Evolutionary conservation across 2,113 vertebrate species (phyloP).

Genomic region (Odontesthes bonariensis): DNA sequence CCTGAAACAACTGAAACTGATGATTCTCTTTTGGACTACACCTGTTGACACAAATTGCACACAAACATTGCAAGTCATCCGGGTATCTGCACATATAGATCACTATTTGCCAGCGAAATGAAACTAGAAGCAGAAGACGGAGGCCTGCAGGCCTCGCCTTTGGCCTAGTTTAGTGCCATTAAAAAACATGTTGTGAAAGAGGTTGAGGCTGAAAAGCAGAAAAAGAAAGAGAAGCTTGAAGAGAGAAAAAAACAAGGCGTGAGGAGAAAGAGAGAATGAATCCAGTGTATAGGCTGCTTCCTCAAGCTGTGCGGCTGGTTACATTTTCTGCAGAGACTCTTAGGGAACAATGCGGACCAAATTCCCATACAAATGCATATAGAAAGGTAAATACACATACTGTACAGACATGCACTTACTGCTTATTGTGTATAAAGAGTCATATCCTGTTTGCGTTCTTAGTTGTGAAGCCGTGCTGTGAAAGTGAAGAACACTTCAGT

Average conservation of each 20-base stretch:
- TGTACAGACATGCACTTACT: not conserved
- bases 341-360: constrained; percentile 13
- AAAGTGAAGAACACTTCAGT: constrained; percentile 1
- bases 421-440: constrained; percentile 1
- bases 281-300: not conserved
- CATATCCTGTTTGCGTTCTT: constrained; percentile 18
- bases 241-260: not conserved
- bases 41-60: not conserved
- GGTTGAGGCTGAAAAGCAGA: constrained; percentile 22
- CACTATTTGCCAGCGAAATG: constrained; percentile 9
- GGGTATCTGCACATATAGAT: constrained; percentile 1
- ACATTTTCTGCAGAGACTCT: constrained; percentile 9
- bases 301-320: not conserved
- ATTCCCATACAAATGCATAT: constrained; percentile 13
- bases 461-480: not conserved
- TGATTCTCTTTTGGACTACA: not conserved
- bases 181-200: constrained; percentile 23
- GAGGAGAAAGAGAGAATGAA: not conserved
- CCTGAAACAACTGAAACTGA: not conserved
- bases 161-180: constrained; percentile 45
- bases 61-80: not conserved
- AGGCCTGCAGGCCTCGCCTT: constrained; percentile 14
- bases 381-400: constrained; percentile 2
- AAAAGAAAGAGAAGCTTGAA: constrained; percentile 1
- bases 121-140: constrained; percentile 23